A percentile compares a stretch with the other conserved stretches of the same genome.
Evolutionary conservation across 2,888 invertebrate species (phyloP).

Genomic region (Drosophila dives): DNA sequence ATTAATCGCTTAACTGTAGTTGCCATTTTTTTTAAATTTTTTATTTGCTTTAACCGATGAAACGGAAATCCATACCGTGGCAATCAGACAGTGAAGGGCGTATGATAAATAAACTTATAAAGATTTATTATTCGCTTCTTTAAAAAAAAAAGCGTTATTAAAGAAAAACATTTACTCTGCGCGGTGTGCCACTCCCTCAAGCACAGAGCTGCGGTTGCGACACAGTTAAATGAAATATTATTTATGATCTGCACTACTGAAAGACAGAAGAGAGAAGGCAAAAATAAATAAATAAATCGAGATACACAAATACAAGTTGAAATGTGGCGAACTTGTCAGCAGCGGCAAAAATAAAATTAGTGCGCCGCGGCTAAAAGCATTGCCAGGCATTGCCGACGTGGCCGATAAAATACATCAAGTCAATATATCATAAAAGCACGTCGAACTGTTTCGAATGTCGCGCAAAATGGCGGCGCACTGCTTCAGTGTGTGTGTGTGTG

Average conservation of each 20-base stretch:
- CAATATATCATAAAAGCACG: conserved; percentile 80
- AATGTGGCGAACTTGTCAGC: conserved; percentile 46
- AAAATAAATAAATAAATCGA: conserved; percentile 13
- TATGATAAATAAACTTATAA: conserved; percentile 60
- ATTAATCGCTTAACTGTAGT: conserved; percentile 40
- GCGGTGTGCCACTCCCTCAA: neutral
- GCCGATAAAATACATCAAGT: conserved; percentile 73
- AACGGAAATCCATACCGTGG: conserved; percentile 38
- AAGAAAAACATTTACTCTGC: conserved; percentile 30
- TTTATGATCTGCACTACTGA: conserved; percentile 41
- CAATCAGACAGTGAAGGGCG: conserved; percentile 42
- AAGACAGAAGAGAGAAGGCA: too few relatives aligned
- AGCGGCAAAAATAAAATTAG: conserved; percentile 73
- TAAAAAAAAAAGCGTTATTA: conserved; percentile 46
- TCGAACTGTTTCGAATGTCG: conserved; percentile 61
- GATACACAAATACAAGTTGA: conserved; percentile 29
- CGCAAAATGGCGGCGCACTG: conserved; percentile 56
- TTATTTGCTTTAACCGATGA: conserved; percentile 15
- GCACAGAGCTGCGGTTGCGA: conserved; percentile 33
- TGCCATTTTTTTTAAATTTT: conserved; percentile 9
- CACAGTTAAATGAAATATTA: conserved; percentile 51
- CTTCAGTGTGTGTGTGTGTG: conserved; percentile 7
- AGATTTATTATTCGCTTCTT: conserved; percentile 54
- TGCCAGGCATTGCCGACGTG: conserved; percentile 47
- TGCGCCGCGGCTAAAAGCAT: conserved; percentile 67